Conservation (phyloP, 2,797 vertebrate species). For the Aplochiton taeniatus region DNA sequence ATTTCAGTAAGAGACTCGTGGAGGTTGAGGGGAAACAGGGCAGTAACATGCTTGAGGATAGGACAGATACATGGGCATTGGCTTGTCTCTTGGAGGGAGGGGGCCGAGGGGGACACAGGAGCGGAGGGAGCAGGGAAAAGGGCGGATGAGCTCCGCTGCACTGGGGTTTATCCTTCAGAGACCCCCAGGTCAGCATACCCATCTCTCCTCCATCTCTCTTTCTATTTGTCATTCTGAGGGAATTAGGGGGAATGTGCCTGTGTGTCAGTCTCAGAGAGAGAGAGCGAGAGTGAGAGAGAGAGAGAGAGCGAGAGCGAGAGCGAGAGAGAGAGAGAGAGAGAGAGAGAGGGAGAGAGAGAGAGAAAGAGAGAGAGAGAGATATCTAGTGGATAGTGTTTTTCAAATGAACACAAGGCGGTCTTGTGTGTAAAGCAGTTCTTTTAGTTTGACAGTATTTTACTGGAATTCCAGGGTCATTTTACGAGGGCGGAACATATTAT, state of each 20-base stretch:
- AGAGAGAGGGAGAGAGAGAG: constrained; percentile 17
- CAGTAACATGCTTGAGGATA: too few species aligned
- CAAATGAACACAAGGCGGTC: too few species aligned
- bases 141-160: constrained; percentile 44
- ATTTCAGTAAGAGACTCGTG: too few species aligned
- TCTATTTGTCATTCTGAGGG: too few species aligned
- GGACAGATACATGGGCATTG: constrained; percentile 5
- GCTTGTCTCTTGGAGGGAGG: constrained; percentile 18
- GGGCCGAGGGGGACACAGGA: constrained; percentile 8
- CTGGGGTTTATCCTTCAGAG: constrained; percentile 27
- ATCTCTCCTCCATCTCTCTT: too few species aligned
- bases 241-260: background rate
- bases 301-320: constrained; percentile 30
- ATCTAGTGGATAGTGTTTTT: too few species aligned
- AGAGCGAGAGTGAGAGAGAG: constrained; percentile 26
- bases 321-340: constrained; percentile 28
- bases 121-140: constrained; percentile 29
- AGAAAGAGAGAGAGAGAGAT: constrained; percentile 16
- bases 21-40: too few species aligned
- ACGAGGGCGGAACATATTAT: too few species aligned
- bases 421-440: too few species aligned
- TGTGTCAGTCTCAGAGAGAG: constrained; percentile 23
- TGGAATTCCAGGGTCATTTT: too few species aligned
- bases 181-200: background rate
- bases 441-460: too few species aligned